These are phyloP conservation scores for Oreotrochilus melanogaster DNA, from an alignment of 2,113 vertebrate species.

Conservation along the genomic window DNA sequence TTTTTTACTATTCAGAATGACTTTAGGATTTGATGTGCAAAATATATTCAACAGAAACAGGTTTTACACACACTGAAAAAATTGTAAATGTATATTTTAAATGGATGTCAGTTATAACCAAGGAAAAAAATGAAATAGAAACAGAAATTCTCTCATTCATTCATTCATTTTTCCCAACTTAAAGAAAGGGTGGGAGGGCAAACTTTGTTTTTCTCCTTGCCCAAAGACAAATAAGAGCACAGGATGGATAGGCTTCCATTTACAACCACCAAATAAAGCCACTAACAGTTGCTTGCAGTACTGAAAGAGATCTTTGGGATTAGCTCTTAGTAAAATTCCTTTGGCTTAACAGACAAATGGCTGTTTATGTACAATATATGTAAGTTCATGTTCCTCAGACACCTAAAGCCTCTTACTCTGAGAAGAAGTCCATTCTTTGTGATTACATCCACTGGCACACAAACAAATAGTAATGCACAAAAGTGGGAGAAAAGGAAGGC, in stretches of 20 bases:
- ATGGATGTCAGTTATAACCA: neutral
- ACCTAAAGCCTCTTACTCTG: neutral
- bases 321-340: neutral
- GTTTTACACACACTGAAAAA: neutral
- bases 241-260: neutral
- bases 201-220: neutral
- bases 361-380: neutral
- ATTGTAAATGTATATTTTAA: neutral
- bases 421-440: neutral
- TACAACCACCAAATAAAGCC: neutral
- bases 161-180: neutral
- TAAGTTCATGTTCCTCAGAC: neutral
- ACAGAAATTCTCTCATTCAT: neutral
- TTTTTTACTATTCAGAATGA: neutral
- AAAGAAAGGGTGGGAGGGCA: neutral
- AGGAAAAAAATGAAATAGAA: neutral
- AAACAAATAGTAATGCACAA: neutral
- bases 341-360: neutral
- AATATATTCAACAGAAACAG: neutral
- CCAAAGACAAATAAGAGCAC: constrained; percentile 15
- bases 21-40: neutral
- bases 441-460: neutral
- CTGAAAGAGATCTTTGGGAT: neutral
- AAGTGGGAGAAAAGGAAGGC: neutral
- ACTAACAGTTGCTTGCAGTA: neutral